Conservation (phyloP, 2,113 vertebrate genomes). For the Tragelaphus buxtoni region DNA sequence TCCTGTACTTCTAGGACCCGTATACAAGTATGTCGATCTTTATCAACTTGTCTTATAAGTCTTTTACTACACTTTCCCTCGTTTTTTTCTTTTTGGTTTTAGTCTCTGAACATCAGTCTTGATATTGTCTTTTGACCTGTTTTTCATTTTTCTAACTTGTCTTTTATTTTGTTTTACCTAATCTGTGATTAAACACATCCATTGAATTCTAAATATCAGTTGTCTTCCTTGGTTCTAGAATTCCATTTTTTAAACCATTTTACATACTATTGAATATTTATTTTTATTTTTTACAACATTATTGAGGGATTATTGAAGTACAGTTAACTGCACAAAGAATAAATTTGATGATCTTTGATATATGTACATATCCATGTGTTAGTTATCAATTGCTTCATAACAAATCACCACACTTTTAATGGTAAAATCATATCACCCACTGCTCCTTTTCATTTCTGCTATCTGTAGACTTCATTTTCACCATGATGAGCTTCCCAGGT, state of each 20-base stretch:
- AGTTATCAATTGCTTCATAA: not conserved
- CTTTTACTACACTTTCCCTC: not conserved
- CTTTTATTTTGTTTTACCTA: not conserved
- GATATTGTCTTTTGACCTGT: not conserved
- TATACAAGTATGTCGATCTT: not conserved
- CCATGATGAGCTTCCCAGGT: not conserved
- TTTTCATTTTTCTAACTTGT: not conserved
- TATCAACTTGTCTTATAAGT: not conserved
- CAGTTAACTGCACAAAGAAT: not conserved
- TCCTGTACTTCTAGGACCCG: not conserved
- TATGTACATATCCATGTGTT: not conserved
- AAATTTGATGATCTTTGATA: not conserved
- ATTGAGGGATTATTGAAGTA: not conserved
- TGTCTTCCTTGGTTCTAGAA: not conserved
- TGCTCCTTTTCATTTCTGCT: not conserved
- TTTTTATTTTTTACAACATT: not conserved
- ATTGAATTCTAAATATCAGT: not conserved
- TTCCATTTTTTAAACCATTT: not conserved
- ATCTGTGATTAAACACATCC: not conserved
- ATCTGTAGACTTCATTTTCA: not conserved
- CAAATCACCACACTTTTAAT: not conserved
- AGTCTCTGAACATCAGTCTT: not conserved
- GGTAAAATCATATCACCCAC: not conserved
- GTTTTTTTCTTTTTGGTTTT: not conserved
- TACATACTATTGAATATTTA: not conserved